Evolutionary conservation across 1,140 invertebrate species (phyloP), one percentile per base, ranked within the genome.

Genomic region (Trichogramma pretiosum): DNA sequence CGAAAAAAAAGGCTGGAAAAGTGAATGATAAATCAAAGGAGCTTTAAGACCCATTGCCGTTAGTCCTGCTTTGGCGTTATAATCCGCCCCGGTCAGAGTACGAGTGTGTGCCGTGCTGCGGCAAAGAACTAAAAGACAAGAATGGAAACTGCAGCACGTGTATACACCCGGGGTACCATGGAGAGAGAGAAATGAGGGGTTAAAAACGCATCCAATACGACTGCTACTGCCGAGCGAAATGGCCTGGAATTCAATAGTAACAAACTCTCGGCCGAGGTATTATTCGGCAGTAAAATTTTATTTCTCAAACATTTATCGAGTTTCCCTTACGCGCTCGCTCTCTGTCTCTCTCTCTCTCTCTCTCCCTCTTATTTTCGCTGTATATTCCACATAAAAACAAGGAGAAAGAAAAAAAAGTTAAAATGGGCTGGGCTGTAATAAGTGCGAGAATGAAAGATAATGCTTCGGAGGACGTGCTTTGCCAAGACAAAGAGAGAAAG

Each of bases 211-310:
- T n/a, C n/a, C n/a, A n/a, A n/a, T n/a, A n/a, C n/a, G n/a, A n/a
- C n/a, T n/a, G n/a, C n/a, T n/a, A n/a, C n/a, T n/a, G n/a, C n/a
- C n/a, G 18, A 19, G 50, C 50, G 56, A 59, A 65, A 64, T 59
- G 59, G 52, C 46, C 50, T 36, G 52, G 57, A 69, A 71, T 71
- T 71, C 66, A 71, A 71, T 71, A 69, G 65, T 63, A 63, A 67
- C 67, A 68, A 69, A 68, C 62, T 62, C 62, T 45, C 42, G 33
- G 48, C 34, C 48, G 53, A 28, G 57, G 64, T 67, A 68, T 70
- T 70, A 69, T 69, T 69, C 61, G 60, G 60, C 60, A 65, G 62
- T 71, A 71, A 71, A 71, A 71, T 71, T 71, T 70, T 68, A 71
- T 70, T 69, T 66, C 56, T 46, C 56, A 60, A 65, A 65, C 67